phyloP scores from a whole-genome alignment of 2,113 vertebrate genomes.

The Heptranchias perlo region DNA sequence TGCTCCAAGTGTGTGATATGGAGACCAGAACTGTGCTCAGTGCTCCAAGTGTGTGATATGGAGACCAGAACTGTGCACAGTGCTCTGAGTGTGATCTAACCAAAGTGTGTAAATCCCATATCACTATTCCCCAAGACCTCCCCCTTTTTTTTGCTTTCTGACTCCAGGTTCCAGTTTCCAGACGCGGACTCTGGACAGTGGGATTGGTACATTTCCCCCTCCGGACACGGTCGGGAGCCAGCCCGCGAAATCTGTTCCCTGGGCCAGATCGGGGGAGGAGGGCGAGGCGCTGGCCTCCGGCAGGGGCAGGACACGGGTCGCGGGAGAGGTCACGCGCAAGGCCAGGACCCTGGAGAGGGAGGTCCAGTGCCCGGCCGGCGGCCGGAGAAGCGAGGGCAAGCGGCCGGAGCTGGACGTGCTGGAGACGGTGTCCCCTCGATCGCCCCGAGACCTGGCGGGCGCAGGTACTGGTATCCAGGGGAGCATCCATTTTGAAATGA shows the following conservation, averaged over 20 bases:
- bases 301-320: conserved; percentile 51
- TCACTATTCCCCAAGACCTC: too few species aligned
- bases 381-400: conserved; percentile 59
- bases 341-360: conserved; percentile 86
- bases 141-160: neutral
- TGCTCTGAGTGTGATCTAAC: too few species aligned
- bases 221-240: conserved; percentile 77
- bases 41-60: too few species aligned
- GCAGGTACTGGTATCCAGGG: conserved; percentile 43
- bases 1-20: too few species aligned
- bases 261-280: conserved; percentile 64
- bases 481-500: too few species aligned
- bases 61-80: too few species aligned
- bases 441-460: conserved; percentile 41
- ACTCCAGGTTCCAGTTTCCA: conserved; percentile 76
- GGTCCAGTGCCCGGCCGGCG: conserved; percentile 61
- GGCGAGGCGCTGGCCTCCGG: conserved; percentile 50
- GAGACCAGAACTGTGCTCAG: too few species aligned
- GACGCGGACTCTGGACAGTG: conserved; percentile 89
- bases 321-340: conserved; percentile 70
- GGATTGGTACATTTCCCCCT: conserved; percentile 89
- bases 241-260: conserved; percentile 71
- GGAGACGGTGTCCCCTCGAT: too few species aligned
- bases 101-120: too few species aligned
- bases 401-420: conserved; percentile 50